Evolutionary conservation across 2,888 invertebrate genomes (phyloP), one percentile per base, ranked within the genome.

Genomic region (Rhopalosiphum nymphaeae): DNA sequence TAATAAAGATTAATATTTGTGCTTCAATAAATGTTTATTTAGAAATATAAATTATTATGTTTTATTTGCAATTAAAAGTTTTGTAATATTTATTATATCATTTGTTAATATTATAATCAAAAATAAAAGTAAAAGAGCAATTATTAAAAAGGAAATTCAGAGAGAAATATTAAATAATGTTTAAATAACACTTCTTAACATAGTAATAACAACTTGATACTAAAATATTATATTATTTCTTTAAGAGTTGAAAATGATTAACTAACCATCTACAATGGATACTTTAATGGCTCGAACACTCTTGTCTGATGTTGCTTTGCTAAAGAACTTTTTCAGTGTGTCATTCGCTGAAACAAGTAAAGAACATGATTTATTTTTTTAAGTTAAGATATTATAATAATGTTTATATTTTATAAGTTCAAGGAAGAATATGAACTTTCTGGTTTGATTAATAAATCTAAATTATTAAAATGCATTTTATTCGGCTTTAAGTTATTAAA

Each of bases 231-330:
- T 84, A 84, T 84, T 25, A 21, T 21, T 78, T 78, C 36, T 21
- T 78, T 36, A 78, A 7, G 26, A 78, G 29, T 91, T 91, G 9
- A 36, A 91, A 87, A 88, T 92, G 44, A 94, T 94, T 86, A 94
- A 95, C 96, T 96, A 96, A 98, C 98, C 98, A 96, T 98, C 97
- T 96, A 98, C 97, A 95, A 99, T 99, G 86, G 97, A 97, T 95
- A 98, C 97, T 97, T 98, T 98, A 95, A 98, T 96, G 42, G 97
- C 97, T 95, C 99, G 96, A 94, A 98, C 97, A 96, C 97, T 98
- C 53, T 98, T 98, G 95, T 97, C 97, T 95, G 98, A 97, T 78
- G 94, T 95, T 95, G 98, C 98, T 96, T 98, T 98, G 46, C 98
- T 97, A 95, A 98, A 98, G 95, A 97, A 97, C 96, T 97, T 97